Evolutionary conservation across 2,797 vertebrate genomes (phyloP), one percentile per base, ranked within the genome.

Genomic region (Amniataba percoides): DNA sequence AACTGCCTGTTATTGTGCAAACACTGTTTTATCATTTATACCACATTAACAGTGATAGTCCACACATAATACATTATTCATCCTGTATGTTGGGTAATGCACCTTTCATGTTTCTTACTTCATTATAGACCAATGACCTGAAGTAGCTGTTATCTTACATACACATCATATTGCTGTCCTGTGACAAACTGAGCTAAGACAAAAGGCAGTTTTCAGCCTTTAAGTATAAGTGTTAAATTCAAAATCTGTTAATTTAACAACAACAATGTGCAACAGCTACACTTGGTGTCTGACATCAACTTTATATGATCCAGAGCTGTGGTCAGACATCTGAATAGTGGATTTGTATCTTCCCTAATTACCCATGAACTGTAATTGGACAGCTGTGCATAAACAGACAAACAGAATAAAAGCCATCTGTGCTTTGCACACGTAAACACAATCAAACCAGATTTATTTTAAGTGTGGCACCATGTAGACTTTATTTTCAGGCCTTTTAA

Each of bases 401-500:
- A 36, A 61, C 12, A 40, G 25, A 23, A 23, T 15, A 21, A n/a
- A 43, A 43, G 21, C 11, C 23, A 42, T 36, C 21, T 63, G 27
- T n/a, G 64, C 9, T 5, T 14, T 39, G 3, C 23, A 40, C 42
- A 27, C 6, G 39, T 2, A 3, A 55, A 59, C 31, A 59, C 12
- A 78, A 68, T 64, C 13, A 58, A 57, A 34, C 8, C 19, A 15
- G 66, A 19, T 76, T 81, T 56, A 46, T 66, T 80, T 39, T 75
- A 80, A 87, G 83, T 89, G 92, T 94, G 94, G 93, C 93, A 95
- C 91, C 89, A 84, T 75, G 78, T 92, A 72, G 79, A 94, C 89
- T 96, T 96, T 96, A 95, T 95, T 96, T 92, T 85, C 81, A 90
- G 90, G 91, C 81, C 82, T 85, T 85, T 84, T 84, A 89, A 92